Conservation (phyloP, 2,113 vertebrate genomes). For the Malurus elegans region DNA sequence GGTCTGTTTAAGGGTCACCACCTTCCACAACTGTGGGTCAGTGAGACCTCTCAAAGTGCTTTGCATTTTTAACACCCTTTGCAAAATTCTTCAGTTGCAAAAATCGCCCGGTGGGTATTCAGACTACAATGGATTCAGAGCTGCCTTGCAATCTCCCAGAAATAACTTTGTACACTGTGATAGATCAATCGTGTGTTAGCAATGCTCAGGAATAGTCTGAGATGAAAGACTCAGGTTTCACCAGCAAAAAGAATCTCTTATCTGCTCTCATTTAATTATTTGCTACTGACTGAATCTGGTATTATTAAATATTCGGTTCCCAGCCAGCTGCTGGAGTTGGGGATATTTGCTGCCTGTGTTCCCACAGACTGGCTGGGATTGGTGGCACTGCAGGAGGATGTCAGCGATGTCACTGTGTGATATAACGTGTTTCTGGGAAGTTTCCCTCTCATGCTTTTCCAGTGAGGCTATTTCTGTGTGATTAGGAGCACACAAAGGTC, state of each 20-base stretch:
- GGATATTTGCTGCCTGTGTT: fast-evolving
- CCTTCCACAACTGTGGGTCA: neutral
- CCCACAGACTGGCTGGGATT: fast-evolving
- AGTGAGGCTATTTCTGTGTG: neutral
- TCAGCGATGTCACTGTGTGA: fast-evolving
- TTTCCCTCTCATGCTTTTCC: neutral
- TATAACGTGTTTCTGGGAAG: neutral
- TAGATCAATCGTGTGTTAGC: neutral
- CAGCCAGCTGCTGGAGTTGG: neutral
- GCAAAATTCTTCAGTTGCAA: neutral
- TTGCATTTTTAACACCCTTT: neutral
- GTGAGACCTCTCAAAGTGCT: neutral
- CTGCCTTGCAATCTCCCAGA: neutral
- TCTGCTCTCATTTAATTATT: neutral
- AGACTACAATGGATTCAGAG: neutral
- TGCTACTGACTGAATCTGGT: neutral
- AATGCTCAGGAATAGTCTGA: fast-evolving
- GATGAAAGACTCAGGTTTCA: neutral
- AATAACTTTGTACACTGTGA: neutral
- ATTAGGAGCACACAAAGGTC: fast-evolving
- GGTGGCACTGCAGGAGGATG: neutral
- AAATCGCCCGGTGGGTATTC: neutral
- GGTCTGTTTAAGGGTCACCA: neutral
- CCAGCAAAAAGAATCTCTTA: neutral
- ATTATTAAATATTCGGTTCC: neutral